Percentiles rank a stretch among this genome's conserved stretches.
phyloP scores from a whole-genome alignment of 2,888 invertebrate genomes.

The Camptogramma bilineatum region DNA sequence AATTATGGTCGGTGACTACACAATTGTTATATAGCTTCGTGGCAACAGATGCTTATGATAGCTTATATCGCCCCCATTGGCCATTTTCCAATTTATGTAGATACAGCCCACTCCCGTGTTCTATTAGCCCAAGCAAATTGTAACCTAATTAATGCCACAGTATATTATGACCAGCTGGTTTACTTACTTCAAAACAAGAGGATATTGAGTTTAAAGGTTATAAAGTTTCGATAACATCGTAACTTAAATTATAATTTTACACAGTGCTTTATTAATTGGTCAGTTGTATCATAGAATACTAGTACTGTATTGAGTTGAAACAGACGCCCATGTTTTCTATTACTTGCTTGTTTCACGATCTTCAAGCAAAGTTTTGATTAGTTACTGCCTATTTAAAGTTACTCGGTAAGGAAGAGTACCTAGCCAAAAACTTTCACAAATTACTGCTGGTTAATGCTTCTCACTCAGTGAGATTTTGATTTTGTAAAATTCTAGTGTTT shows the following conservation, averaged over 20 bases:
- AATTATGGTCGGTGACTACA: constrained; percentile 6
- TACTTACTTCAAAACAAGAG: constrained; percentile 3
- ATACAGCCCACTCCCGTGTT: constrained; percentile 40
- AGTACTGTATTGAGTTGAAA: too few relatives aligned
- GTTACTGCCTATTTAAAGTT: too few relatives aligned
- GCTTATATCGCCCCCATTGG: constrained; percentile 35
- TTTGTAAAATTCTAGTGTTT: too few relatives aligned
- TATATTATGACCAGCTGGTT: constrained; percentile 14
- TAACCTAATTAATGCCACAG: constrained; percentile 51
- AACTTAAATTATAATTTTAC: neutral
- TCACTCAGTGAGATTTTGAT: too few relatives aligned
- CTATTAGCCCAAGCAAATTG: constrained; percentile 53
- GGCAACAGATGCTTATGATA: constrained; percentile 36
- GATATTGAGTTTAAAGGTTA: neutral
- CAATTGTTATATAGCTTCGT: constrained; percentile 20
- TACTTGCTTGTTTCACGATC: too few relatives aligned
- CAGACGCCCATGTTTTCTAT: too few relatives aligned
- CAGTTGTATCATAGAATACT: too few relatives aligned
- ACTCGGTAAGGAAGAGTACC: too few relatives aligned
- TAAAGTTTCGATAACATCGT: neutral
- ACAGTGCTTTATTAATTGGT: too few relatives aligned
- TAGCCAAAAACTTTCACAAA: too few relatives aligned
- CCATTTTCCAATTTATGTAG: constrained; percentile 39
- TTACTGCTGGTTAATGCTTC: too few relatives aligned
- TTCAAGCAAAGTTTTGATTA: too few relatives aligned